Evolutionary conservation across 2,797 vertebrate species (phyloP), one percentile per base, ranked within the genome.

Genomic region (Furcifer pardalis): DNA sequence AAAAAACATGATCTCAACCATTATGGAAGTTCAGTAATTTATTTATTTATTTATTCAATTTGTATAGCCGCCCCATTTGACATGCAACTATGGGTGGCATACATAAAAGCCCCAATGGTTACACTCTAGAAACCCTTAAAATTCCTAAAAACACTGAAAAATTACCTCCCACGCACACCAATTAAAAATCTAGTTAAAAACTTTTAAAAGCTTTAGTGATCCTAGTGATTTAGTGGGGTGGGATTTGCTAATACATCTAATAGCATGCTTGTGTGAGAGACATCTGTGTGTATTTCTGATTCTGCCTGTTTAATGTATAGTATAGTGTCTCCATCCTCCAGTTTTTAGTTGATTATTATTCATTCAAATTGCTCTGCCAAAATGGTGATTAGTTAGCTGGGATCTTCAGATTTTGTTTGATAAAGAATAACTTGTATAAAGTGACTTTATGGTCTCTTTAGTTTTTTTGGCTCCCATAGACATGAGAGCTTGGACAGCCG

Each of bases 401-500:
- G 78, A 44, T 19, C 1, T 77, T 40, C 35, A 0, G 80, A 10
- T 60, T 85, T 89, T 46, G 10, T 88, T 84, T 82, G 13, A 75
- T 81, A 79, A 13, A 63, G 81, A 88, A 80, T 85, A 60, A 72
- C 25, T 62, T 78, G 8, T 59, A 60, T 79, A 42, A 81, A 23
- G 76, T 84, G 27, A 81, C 79, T 77, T 10, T 4, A 32, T 79
- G 42, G 19, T 91, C 60, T 91, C 56, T 49, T 0, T 1, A 81
- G n/a, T 30, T 35, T 73, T 86, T 32, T 86, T 89, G 85, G 56
- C 71, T 89, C 9, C 76, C 60, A 5, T 37, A 84, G 15, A 52
- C 5, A 62, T 56, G 40, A 84, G 84, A 52, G 10, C 59, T 85
- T 82, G 84, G 44, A 65, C 68, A 89, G 79, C 49, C 63, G 90